Evolutionary conservation across 1,140 invertebrate species (phyloP).

Genomic region (Pachypeltis micranthus): DNA sequence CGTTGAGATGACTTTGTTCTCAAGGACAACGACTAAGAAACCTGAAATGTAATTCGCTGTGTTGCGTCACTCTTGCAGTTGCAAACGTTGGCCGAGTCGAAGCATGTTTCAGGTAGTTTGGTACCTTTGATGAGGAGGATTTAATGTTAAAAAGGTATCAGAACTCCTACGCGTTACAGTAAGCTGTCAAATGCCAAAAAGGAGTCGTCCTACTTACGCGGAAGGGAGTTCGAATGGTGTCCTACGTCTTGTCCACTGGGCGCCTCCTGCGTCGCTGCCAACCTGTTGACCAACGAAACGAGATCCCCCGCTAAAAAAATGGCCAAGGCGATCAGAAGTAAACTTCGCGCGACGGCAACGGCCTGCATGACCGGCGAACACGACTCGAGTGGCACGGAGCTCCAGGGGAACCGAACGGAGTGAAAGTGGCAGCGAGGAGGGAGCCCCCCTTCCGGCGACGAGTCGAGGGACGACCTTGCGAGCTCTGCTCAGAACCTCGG

Average conservation of each 20-base stretch:
- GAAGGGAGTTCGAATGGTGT: conserved; percentile 14
- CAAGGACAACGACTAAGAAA: too few relatives aligned
- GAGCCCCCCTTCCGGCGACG: neutral
- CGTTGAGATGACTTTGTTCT: too few relatives aligned
- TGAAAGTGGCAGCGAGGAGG: neutral
- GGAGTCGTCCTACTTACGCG: conserved; percentile 16
- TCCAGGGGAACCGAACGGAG: neutral
- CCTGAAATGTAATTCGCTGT: too few relatives aligned
- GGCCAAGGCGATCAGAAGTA: conserved; percentile 14
- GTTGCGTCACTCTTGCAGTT: too few relatives aligned
- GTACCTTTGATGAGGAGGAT: too few relatives aligned
- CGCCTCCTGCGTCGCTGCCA: neutral
- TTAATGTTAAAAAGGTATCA: too few relatives aligned
- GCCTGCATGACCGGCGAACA: conserved; percentile 14
- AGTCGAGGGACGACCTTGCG: conserved; percentile 4
- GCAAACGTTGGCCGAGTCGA: too few relatives aligned
- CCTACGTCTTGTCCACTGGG: neutral
- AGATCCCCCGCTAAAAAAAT: conserved; percentile 15
- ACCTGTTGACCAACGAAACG: conserved; percentile 7
- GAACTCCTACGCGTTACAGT: too few relatives aligned
- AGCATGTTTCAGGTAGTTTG: too few relatives aligned
- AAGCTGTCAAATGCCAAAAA: too few relatives aligned
- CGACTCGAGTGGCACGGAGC: neutral
- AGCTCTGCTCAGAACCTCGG: too few relatives aligned
- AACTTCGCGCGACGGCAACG: conserved; percentile 11